Base-by-base conservation (phyloP, 37 sponge, comb jelly and placozoan genomes). In the Bolinopsis microptera region DNA sequence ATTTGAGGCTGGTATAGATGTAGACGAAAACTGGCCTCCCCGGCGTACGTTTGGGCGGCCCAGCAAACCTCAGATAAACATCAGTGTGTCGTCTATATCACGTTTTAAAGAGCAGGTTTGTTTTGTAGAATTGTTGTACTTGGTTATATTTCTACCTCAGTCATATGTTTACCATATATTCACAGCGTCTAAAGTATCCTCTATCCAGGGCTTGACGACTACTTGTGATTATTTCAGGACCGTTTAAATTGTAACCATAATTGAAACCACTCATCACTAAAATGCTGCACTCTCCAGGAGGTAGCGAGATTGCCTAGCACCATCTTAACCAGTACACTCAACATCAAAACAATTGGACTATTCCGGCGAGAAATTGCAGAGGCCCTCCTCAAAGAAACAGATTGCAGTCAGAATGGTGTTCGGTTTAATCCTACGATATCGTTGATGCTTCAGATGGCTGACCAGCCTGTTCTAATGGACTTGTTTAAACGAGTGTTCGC, bases 381-480 rank as follows among this genome's bases (percentile, higher is more conserved):
- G 26, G 5, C 61, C 26, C 90, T 86, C 0, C 90, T 86, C 41
- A 86, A 86, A 40, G 90, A 86, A 0, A 33, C 41, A 28, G 61
- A 86, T 23, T 33, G 1, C 3, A 41, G 61, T 41, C 36, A 86
- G 31, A 28, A 86, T 26, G 90, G 90, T 16, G 90, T 86, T 1
- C 38, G 36, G 61, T 86, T 86, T 26, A 34, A 86, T 26, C 48
- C 90, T 24, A 86, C 90, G n/a, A 33, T 86, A n/a, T 39, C 90
- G 25, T 24, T 86, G 36, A 86, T 86, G 90, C 31, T 86, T 21
- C 61, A 86, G 5, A 86, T 86, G 90, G 90, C 90, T 40, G 90
- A 86, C 48, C 90, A 86, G 61, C 90, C 90, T 22, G 90, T 86
- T 8, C 90, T 86, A 25, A 86, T 86, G 90, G 90, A 86, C 35